Percentiles rank a stretch among this genome's conserved stretches.
Conservation (phyloP, 2,888 invertebrate genomes). For the Archips crataeganus region DNA sequence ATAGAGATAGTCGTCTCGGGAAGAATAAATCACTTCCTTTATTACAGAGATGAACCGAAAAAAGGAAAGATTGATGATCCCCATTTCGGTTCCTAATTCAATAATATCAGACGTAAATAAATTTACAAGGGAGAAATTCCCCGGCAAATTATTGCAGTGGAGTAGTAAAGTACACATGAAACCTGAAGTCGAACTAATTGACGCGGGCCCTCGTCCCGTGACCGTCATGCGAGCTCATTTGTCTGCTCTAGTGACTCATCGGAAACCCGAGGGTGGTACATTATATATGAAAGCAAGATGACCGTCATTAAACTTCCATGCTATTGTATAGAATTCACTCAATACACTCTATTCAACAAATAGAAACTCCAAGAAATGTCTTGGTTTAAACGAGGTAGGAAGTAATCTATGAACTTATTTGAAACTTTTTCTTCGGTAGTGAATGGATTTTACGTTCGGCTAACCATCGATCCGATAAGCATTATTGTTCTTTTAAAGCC, state of each 20-base stretch:
- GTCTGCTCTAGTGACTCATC: slow-evolving; percentile 71
- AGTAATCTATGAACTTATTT: slow-evolving; percentile 6
- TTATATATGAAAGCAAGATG: slow-evolving; percentile 65
- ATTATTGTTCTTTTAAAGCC: slow-evolving; percentile 56
- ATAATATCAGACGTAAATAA: slow-evolving; percentile 40
- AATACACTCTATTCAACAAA: slow-evolving; percentile 1
- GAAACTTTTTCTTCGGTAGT: slow-evolving; percentile 23
- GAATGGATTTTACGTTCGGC: slow-evolving; percentile 34
- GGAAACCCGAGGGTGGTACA: slow-evolving; percentile 63
- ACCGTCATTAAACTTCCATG: slow-evolving; percentile 53
- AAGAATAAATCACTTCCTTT: slow-evolving; percentile 24
- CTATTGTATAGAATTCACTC: slow-evolving; percentile 36
- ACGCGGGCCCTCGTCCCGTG: slow-evolving; percentile 58
- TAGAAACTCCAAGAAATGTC: slow-evolving; percentile 1
- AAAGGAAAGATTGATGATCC: slow-evolving; percentile 37
- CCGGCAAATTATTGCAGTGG: slow-evolving; percentile 53
- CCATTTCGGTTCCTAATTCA: slow-evolving; percentile 41
- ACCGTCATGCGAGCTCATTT: slow-evolving; percentile 68
- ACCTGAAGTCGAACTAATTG: slow-evolving; percentile 65
- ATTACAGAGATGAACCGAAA: slow-evolving; percentile 25
- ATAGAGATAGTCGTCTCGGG: neutral
- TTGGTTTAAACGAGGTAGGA: slow-evolving; percentile 22
- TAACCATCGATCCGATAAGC: slow-evolving; percentile 45
- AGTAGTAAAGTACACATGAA: slow-evolving; percentile 47
- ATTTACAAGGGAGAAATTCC: slow-evolving; percentile 40